These are phyloP conservation scores for Tor tambroides DNA, from an alignment of 2,113 vertebrate genomes.

Conservation along the genomic window DNA sequence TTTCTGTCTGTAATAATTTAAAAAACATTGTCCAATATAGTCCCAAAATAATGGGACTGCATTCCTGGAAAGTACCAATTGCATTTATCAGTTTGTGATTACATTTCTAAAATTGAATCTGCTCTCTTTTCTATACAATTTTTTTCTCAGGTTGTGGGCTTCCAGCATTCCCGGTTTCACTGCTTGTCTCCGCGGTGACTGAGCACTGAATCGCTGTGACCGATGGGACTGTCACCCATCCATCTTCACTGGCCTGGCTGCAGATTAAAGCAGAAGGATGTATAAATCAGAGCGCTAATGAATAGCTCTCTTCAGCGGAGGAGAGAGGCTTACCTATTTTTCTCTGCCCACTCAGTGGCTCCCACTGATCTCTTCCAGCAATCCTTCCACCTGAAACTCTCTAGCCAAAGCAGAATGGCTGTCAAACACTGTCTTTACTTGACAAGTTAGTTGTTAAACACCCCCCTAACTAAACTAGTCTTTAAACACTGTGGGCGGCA, in stretches of 20 bases:
- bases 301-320: conserved; percentile 64
- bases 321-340: conserved; percentile 36
- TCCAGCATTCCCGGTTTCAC: conserved; percentile 1
- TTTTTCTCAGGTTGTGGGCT: not conserved
- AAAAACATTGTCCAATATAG: not conserved
- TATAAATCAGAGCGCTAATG: conserved; percentile 71
- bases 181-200: conserved; percentile 51
- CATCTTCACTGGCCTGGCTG: conserved; percentile 70
- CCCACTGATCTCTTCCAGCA: conserved; percentile 7
- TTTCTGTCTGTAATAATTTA: not conserved
- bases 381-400: conserved; percentile 12
- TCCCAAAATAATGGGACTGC: not conserved
- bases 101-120: conserved; percentile 12
- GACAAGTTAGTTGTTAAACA: conserved; percentile 9
- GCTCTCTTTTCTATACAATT: not conserved
- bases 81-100: not conserved
- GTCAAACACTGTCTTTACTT: conserved; percentile 21
- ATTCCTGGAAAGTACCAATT: not conserved
- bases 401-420: not conserved
- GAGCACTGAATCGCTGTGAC: conserved; percentile 59
- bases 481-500: conserved; percentile 28
- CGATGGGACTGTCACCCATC: conserved; percentile 75
- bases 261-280: conserved; percentile 72
- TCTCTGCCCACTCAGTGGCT: not conserved
- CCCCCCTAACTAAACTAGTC: conserved; percentile 24